Base-by-base conservation (phyloP, 92 coral and sea anemone species). In the Siderastrea siderea region DNA sequence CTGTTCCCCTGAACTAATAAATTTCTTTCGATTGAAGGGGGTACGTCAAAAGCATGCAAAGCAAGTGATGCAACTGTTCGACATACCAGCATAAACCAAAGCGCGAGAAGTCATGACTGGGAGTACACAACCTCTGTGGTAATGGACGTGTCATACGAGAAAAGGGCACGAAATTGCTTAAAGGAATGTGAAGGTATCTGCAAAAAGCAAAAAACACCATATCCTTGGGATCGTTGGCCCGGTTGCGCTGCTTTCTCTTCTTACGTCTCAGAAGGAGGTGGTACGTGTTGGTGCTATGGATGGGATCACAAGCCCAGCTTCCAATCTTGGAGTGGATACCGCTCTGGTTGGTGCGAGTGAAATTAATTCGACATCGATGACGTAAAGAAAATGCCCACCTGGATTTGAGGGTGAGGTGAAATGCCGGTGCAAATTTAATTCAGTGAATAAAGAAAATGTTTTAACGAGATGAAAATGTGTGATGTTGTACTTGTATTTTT, bases 221-320 rank as follows among this genome's bases (percentile, higher is more conserved):
- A 68, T 26, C 38, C 38, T n/a, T 68, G 43, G 3, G 3, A 68
- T 7, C 4, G 2, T 1, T 68, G 73, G 73, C 73, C 73, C 45
- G 15, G 50, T 12, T 68, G 73, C 45, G 13, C 6, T 3, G 73
- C 73, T 68, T 68, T 68, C 73, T 68, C 73, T 48, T 68, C 73
- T 68, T 45, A 11, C 3, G 51, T 14, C 5, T 1, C 8, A 3
- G 3, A 1, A 1, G 52, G 52, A 4, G 73, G 73, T 1, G 73
- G 51, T 9, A 45, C 51, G 73, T 68, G 73, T 5, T 11, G 7
- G 4, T 68, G 73, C 19, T 68, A 45, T 11, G 73, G 73, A 45
- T 68, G 73, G 73, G 16, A 68, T 16, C 6, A 16, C 3, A 8
- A 68, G 73, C 73, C 73, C 0, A 4, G 11, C 3, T 68, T 48